Evolutionary conservation across 1,140 invertebrate genomes (phyloP).

Genomic region (Maniola jurtina): DNA sequence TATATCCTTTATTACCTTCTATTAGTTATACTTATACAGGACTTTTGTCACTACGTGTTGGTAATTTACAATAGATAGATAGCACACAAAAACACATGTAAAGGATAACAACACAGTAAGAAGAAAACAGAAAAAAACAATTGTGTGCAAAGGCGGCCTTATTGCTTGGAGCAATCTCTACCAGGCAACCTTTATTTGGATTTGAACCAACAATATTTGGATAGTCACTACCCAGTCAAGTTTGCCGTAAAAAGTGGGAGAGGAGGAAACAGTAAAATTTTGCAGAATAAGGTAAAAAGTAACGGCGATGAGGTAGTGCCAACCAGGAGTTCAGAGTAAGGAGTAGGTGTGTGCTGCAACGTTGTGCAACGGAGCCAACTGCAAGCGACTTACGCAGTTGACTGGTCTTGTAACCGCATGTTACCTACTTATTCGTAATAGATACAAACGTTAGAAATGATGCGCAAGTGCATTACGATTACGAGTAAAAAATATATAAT

Average conservation of each 20-base stretch:
- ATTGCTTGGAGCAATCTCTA: no score
- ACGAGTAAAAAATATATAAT: not conserved
- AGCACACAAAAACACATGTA: no score
- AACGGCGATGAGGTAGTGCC: slow-evolving; percentile 37
- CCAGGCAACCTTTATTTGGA: no score
- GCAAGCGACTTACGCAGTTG: slow-evolving; percentile 48
- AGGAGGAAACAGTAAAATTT: not conserved
- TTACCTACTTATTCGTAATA: slow-evolving; percentile 37
- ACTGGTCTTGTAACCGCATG: slow-evolving; percentile 36
- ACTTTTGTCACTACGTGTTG: no score
- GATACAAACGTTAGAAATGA: slow-evolving; percentile 30
- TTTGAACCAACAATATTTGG: no score
- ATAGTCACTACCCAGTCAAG: no score
- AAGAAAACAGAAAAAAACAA: no score
- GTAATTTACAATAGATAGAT: no score
- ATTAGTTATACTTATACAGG: no score
- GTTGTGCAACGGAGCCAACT: slow-evolving; percentile 56
- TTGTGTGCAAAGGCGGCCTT: no score
- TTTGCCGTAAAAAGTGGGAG: not conserved
- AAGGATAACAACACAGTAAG: no score
- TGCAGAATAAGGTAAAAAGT: slow-evolving; percentile 8
- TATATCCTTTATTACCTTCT: no score
- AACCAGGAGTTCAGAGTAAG: slow-evolving; percentile 48
- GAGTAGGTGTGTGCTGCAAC: slow-evolving; percentile 41
- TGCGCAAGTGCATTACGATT: slow-evolving; percentile 10